Evolutionary conservation across 2,113 vertebrate species (phyloP).

Genomic region (Actenoides lindsayi): DNA sequence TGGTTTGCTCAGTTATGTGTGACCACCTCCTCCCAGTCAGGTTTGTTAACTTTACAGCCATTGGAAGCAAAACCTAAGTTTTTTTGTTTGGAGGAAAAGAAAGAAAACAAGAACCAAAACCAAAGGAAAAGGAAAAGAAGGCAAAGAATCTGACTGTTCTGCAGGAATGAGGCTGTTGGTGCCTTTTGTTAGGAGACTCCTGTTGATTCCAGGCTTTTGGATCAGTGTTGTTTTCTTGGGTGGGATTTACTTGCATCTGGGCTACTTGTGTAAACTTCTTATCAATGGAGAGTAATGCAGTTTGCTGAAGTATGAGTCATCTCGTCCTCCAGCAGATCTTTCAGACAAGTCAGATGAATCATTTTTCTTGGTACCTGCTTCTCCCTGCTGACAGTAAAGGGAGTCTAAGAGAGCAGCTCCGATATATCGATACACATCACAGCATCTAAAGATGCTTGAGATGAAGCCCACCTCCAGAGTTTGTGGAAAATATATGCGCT

Average conservation of each 20-base stretch:
- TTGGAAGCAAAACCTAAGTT: neutral
- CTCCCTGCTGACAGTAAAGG: neutral
- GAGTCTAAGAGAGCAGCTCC: neutral
- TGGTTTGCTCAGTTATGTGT: neutral
- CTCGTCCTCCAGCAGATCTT: neutral
- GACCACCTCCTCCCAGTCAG: neutral
- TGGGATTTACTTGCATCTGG: neutral
- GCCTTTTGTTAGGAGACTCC: neutral
- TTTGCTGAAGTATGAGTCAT: conserved; percentile 44
- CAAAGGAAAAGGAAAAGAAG: neutral
- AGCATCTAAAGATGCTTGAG: neutral
- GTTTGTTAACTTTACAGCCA: neutral
- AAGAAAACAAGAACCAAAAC: neutral
- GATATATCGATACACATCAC: neutral
- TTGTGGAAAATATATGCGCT: neutral
- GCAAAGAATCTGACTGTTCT: neutral
- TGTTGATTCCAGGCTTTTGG: neutral
- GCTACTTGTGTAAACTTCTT: neutral
- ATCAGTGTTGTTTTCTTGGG: neutral
- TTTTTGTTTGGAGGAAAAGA: fast-evolving
- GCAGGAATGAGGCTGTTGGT: neutral
- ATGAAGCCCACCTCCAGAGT: neutral
- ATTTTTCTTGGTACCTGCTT: conserved; percentile 23
- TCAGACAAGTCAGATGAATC: conserved; percentile 1
- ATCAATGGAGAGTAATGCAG: neutral